phyloP scores from a whole-genome alignment of 2,888 invertebrate species.

The Zelleria hepariella region DNA sequence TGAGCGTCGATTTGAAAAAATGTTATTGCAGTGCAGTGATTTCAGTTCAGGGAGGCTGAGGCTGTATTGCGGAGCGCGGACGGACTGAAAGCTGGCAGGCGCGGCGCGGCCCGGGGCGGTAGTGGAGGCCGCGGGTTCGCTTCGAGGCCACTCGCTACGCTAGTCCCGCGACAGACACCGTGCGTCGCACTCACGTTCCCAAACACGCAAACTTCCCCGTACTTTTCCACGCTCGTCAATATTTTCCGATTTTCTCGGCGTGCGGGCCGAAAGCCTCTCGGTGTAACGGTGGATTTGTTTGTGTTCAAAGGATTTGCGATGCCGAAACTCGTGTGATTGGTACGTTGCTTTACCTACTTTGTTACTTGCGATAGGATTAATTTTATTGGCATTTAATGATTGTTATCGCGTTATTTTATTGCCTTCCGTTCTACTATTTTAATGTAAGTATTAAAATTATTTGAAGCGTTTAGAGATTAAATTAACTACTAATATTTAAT shows the following conservation, averaged over 20 bases:
- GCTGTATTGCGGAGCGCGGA: neutral
- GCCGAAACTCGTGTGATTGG: conserved; percentile 1
- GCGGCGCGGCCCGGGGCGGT: neutral
- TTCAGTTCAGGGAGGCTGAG: too few species aligned
- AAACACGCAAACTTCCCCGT: neutral
- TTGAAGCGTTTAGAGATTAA: too few species aligned
- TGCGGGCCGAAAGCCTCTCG: neutral
- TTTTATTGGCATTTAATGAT: neutral
- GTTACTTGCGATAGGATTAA: neutral
- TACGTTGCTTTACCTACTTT: neutral
- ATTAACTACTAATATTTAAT: too few species aligned
- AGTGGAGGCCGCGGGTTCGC: neutral
- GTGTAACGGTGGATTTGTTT: conserved; percentile 1
- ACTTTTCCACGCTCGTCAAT: neutral
- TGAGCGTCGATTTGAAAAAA: neutral
- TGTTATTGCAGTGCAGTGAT: neutral
- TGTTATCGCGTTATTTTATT: neutral
- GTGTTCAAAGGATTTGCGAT: conserved; percentile 1
- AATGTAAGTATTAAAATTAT: too few species aligned
- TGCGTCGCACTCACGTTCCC: neutral
- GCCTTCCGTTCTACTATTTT: too few species aligned
- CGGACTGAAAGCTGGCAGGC: neutral
- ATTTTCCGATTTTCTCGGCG: neutral
- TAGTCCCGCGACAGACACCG: neutral
- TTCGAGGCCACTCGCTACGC: neutral